Evolutionary conservation across 2,888 invertebrate species (phyloP).

Genomic region (Campoplex capitator): DNA sequence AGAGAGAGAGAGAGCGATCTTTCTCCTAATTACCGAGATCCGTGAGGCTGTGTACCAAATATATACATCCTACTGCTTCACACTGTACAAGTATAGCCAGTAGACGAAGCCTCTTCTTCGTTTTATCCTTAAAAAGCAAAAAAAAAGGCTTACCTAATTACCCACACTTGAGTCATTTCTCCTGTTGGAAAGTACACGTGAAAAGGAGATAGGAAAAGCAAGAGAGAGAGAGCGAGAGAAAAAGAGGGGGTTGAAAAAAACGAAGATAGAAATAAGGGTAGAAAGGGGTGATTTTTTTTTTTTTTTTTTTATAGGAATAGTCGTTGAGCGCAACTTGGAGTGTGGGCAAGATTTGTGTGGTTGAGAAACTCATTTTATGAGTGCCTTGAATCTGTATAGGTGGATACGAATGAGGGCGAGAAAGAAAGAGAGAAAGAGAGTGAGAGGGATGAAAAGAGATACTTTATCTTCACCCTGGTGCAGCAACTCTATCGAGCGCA

Average conservation of each 20-base stretch:
- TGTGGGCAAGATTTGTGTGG: constrained; percentile 15
- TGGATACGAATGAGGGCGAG: constrained; percentile 34
- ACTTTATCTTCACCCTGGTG: constrained; percentile 47
- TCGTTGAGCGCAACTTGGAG: constrained; percentile 20
- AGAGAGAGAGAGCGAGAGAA: not conserved
- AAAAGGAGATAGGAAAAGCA: constrained; percentile 5
- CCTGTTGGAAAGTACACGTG: constrained; percentile 25
- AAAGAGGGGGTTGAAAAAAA: not conserved
- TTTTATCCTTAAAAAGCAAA: constrained; percentile 54
- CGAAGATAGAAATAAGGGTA: constrained; percentile 4
- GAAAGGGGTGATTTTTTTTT: constrained; percentile 1
- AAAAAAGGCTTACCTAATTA: constrained; percentile 66
- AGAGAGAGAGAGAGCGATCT: not conserved
- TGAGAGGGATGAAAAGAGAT: constrained; percentile 17
- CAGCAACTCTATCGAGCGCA: constrained; percentile 58
- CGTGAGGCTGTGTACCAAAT: constrained; percentile 43
- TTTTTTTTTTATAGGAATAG: constrained; percentile 30
- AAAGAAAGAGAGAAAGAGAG: not conserved
- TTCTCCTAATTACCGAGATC: constrained; percentile 67
- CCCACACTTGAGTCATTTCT: constrained; percentile 57
- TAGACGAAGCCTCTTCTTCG: constrained; percentile 43
- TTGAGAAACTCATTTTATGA: constrained; percentile 33
- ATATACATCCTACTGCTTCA: constrained; percentile 27
- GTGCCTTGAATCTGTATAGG: constrained; percentile 41
- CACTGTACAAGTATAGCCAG: constrained; percentile 23